Base-by-base conservation (phyloP, 2,888 invertebrate species). In the Cryptophagus acutangulus region DNA sequence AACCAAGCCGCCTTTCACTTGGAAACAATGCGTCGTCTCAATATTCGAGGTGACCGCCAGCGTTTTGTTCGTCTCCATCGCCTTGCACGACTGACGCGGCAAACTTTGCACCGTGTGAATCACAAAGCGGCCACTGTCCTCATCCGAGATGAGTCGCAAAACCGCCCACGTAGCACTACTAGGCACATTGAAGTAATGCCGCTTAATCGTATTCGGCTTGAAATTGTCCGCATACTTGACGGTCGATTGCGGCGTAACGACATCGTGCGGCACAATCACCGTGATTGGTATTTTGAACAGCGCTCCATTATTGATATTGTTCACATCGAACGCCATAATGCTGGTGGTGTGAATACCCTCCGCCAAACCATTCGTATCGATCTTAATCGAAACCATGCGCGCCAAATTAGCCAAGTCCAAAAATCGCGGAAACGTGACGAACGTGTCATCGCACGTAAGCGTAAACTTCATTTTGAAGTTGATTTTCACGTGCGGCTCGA, bases 241-340 rank as follows among this genome's bases (percentile, higher is more conserved):
- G 24, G 43, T 45, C 49, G 69, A 68, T 36, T 57, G 57, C 17
- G 70, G 63, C 1, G 61, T 50, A 1, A 67, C 61, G 26, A 79
- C 59, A 44, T 76, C 59, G 46, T 75, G 70, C 2, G 94, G 89
- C 62, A 86, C 83, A 15, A 95, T 77, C 47, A 95, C 83, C 0
- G 95, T 94, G 28, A 97, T 75, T 2, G 95, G 91, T 48, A 99
- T 78, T 60, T 87, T 81, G 71, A 96, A 93, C 47, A 97, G 77
- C 1, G 92, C 85, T 1, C 97, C 97, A 68, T 93, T 90, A 34
- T 81, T 81, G 17, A 87, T 73, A 63, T 84, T 82, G 9, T 72
- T 72, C 2, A 85, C 81, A 71, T 97, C 96, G 71, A 81, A 94
- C 1, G 87, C 96, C 61, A 81, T 77, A 45, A 97, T 76, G 48